Evolutionary conservation across 1,140 invertebrate species (phyloP), one percentile per base, ranked within the genome.

Genomic region (Dreissena polymorpha): DNA sequence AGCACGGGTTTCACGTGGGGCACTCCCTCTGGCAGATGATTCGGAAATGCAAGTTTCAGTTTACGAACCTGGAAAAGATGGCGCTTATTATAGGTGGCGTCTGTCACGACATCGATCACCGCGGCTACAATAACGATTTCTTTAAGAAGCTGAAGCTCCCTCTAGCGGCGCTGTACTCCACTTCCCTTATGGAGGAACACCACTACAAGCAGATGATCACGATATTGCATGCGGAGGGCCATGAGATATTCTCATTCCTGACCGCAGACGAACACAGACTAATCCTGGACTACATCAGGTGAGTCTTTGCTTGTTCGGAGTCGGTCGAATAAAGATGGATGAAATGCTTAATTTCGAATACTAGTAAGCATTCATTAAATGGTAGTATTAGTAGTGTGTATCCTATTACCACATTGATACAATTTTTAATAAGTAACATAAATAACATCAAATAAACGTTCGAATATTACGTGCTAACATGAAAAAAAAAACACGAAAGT

Each of bases 131-230:
- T 75, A 90, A 90, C 60, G 88, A 86, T 27, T 91, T 88, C 76
- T 88, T 90, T 67, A 73, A 79, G 23, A 90, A 90, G 68, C 69
- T 88, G 39, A 77, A 90, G 53, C 84, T 86, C 29, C 89, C 90
- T 12, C 73, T 91, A 14, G 87, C 89, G 13, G 81, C 83, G 55
- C 67, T 91, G n/a, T 91, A 91, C 64, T 86, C 86, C 21, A 89
- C 88, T 8, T 90, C 90, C 10, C 86, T 89, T 5, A 90, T 91
- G 87, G 90, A 91, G 77, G 86, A 91, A 25, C 90, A 91, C 75
- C 90, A 91, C 72, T 91, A 90, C 63, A 87, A 90, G 63, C 89
- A 90, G 68, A 91, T 88, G 7, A 85, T 91, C 6, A 87, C 86
- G 25, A 90, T 90, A 23, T 74, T 90, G 29, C 87, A 90, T 65